Conservation (phyloP, 2,113 vertebrate genomes). For the Urocynchramus pylzowi region DNA sequence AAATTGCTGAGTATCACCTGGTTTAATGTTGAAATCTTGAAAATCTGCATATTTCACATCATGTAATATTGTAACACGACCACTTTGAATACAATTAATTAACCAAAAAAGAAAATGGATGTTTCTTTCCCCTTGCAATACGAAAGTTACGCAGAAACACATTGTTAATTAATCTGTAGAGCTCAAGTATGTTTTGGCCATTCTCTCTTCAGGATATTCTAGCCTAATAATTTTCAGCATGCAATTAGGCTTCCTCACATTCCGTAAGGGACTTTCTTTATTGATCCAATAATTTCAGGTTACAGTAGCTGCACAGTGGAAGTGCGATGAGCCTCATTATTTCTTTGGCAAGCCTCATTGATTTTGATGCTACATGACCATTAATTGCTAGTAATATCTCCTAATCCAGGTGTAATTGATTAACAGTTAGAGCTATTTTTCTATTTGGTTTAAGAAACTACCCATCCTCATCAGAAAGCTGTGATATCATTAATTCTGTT, state of each 20-base stretch:
- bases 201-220: not conserved
- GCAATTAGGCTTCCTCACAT: not conserved
- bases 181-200: not conserved
- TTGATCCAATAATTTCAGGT: not conserved
- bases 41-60: not conserved
- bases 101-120: not conserved
- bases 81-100: not conserved
- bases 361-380: slow-evolving; percentile 40
- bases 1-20: not conserved
- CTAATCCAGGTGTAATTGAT: slow-evolving; percentile 48
- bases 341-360: slow-evolving; percentile 47
- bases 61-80: not conserved
- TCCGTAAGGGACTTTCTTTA: not conserved
- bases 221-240: not conserved
- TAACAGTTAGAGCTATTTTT: slow-evolving; percentile 25
- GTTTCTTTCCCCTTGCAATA: not conserved
- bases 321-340: not conserved
- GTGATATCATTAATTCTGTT: slow-evolving; percentile 53
- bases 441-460: slow-evolving; percentile 26
- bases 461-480: not conserved
- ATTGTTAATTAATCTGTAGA: not conserved
- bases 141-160: not conserved
- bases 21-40: not conserved
- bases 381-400: slow-evolving; percentile 49
- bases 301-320: not conserved